Evolutionary conservation across 2,113 vertebrate species (phyloP).

Genomic region (Chrysemys picta): DNA sequence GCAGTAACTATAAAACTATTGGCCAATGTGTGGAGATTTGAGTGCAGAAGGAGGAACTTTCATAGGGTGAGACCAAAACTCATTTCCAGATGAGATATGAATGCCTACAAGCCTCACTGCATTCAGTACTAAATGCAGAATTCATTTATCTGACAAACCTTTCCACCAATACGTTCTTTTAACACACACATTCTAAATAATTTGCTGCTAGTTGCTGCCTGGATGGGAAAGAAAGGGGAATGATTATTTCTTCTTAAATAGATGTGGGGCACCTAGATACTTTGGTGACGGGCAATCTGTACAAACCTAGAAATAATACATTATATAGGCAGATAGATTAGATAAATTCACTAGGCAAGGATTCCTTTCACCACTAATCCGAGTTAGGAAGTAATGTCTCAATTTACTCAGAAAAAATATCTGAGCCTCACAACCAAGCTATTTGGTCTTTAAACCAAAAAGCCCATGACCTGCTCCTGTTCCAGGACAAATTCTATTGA

Average conservation of each 20-base stretch:
- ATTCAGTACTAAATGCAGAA: neutral
- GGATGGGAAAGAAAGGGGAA: neutral
- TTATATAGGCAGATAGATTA: neutral
- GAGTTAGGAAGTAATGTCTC: neutral
- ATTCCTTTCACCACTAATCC: neutral
- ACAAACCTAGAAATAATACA: rapidly evolving
- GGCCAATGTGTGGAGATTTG: neutral
- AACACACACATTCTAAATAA: neutral
- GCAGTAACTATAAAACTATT: rapidly evolving
- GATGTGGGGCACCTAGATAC: rapidly evolving
- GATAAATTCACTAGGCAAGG: neutral
- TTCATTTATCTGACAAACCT: neutral
- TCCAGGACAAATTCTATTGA: no score
- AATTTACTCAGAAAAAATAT: neutral
- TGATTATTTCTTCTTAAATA: neutral
- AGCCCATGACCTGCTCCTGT: neutral
- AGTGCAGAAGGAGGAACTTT: neutral
- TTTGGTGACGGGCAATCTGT: neutral
- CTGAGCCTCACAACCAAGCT: neutral
- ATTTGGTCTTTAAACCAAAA: neutral
- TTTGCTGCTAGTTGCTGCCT: neutral
- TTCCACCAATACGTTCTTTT: neutral
- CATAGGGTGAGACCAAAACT: neutral
- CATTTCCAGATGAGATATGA: neutral
- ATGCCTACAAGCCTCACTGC: neutral